A percentile compares a stretch with the other conserved stretches of the same genome.
Evolutionary conservation across 2,797 vertebrate species (phyloP).

Genomic region (Caiman crocodilus): DNA sequence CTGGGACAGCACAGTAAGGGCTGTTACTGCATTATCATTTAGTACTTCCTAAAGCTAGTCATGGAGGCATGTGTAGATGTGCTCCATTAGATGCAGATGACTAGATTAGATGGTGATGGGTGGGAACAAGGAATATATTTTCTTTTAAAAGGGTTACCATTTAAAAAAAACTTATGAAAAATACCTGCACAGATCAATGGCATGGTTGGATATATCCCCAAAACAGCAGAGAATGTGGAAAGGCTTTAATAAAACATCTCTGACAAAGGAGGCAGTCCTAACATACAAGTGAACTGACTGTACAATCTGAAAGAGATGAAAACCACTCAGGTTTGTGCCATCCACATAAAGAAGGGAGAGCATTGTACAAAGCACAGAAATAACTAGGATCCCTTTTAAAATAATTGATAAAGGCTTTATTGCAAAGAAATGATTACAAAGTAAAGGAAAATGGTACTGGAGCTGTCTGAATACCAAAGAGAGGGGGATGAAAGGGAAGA

Average conservation of each 20-base stretch:
- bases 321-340: background rate
- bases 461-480: background rate
- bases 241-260: constrained; percentile 48
- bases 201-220: background rate
- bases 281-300: constrained; percentile 31
- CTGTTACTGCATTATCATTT: too few relatives aligned
- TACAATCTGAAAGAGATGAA: constrained; percentile 34
- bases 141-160: background rate
- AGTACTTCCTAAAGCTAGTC: too few relatives aligned
- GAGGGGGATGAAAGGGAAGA: constrained; percentile 15
- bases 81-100: background rate
- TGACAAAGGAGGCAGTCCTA: constrained; percentile 36
- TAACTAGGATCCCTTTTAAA: constrained; percentile 51
- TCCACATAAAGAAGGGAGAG: constrained; percentile 17
- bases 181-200: background rate
- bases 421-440: constrained; percentile 24
- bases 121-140: background rate
- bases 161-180: background rate
- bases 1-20: too few relatives aligned
- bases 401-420: background rate
- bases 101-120: background rate
- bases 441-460: background rate
- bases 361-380: background rate
- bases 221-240: constrained; percentile 19
- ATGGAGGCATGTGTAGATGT: too few relatives aligned